Evolutionary conservation across 2,888 invertebrate species (phyloP).

Genomic region (Gonocerus acuteangulatus): DNA sequence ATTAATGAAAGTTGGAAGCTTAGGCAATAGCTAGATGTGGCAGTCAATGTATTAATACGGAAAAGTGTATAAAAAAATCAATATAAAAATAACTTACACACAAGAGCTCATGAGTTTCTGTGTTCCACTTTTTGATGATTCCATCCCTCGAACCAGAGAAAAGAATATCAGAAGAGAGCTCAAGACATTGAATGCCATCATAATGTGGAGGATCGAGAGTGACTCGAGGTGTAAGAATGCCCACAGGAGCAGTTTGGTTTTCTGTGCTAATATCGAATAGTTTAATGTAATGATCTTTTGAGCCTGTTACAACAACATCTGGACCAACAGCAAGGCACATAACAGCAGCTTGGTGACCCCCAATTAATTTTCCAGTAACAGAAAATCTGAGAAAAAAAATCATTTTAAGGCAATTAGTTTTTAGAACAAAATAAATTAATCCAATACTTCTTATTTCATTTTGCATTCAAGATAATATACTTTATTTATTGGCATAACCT

Average conservation of each 20-base stretch:
- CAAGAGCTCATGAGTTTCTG: conserved; percentile 52
- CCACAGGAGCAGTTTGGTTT: conserved; percentile 42
- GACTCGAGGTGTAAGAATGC: conserved; percentile 52
- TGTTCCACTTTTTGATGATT: conserved; percentile 78
- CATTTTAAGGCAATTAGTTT: no score
- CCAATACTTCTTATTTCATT: neutral
- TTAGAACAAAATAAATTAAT: neutral
- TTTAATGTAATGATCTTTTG: conserved; percentile 79
- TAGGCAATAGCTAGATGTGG: no score
- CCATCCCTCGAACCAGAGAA: conserved; percentile 80
- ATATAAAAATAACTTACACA: conserved; percentile 45
- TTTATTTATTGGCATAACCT: no score
- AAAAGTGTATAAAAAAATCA: neutral
- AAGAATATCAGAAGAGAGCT: conserved; percentile 56
- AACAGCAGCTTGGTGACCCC: conserved; percentile 74
- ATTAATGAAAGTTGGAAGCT: no score
- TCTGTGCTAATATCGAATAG: conserved; percentile 46
- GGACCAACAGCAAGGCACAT: conserved; percentile 68
- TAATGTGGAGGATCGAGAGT: conserved; percentile 79
- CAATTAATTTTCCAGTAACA: conserved; percentile 63
- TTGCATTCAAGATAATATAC: neutral
- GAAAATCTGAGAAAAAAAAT: conserved; percentile 48
- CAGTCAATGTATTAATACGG: no score
- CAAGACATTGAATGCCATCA: conserved; percentile 77
- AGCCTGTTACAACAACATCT: conserved; percentile 68